These are phyloP conservation scores for Liodrosophila aerea DNA, from an alignment of 2,888 invertebrate genomes.

Conservation along the genomic window DNA sequence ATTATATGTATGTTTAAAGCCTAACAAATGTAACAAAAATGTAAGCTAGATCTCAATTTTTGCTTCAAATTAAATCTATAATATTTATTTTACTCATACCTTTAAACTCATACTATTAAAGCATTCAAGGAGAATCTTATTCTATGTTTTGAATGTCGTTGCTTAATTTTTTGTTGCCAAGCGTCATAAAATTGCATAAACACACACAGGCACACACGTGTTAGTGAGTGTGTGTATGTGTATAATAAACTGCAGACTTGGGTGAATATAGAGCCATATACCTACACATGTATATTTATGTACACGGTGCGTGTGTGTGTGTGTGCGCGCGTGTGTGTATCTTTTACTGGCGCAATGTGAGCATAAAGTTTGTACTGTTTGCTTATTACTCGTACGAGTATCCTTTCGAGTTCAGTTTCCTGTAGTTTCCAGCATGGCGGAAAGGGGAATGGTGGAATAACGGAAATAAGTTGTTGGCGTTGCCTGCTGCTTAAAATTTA, in stretches of 20 bases:
- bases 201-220: constrained; percentile 7
- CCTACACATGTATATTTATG: constrained; percentile 2
- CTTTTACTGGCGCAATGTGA: constrained; percentile 24
- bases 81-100: too few relatives aligned
- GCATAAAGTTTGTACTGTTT: constrained; percentile 44
- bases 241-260: constrained; percentile 33
- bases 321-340: constrained; percentile 6
- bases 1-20: too few relatives aligned
- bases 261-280: constrained; percentile 10
- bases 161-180: constrained; percentile 22
- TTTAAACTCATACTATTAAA: constrained; percentile 5
- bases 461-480: constrained; percentile 24
- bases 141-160: constrained; percentile 7
- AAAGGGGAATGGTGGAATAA: not conserved
- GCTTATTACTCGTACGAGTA: constrained; percentile 53
- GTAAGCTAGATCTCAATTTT: too few relatives aligned
- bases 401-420: constrained; percentile 45
- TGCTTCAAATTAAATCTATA: too few relatives aligned
- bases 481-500: constrained; percentile 48
- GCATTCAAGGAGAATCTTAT: not conserved
- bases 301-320: not conserved
- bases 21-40: too few relatives aligned
- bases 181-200: constrained; percentile 25
- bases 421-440: constrained; percentile 15
- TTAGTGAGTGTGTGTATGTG: constrained; percentile 6